These are phyloP conservation scores for Timandra comae DNA, from an alignment of 2,888 invertebrate genomes.

Conservation along the genomic window DNA sequence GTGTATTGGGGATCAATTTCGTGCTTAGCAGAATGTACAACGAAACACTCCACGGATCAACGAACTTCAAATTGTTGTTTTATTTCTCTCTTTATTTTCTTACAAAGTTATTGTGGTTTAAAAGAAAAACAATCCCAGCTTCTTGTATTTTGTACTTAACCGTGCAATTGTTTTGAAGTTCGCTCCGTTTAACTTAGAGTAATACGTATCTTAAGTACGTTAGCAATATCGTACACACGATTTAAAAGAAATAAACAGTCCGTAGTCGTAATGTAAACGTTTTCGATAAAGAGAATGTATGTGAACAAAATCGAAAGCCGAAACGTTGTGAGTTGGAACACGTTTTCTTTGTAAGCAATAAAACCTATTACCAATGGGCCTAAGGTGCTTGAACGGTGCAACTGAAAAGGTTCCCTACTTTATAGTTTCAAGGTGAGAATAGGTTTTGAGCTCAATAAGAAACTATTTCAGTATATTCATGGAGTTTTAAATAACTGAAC, in stretches of 20 bases:
- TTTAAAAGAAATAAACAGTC: slow-evolving; percentile 28
- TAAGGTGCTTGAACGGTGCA: slow-evolving; percentile 33
- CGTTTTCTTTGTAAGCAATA: slow-evolving; percentile 36
- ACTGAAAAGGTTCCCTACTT: slow-evolving; percentile 24
- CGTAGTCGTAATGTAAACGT: slow-evolving; percentile 14
- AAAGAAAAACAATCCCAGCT: too few species aligned
- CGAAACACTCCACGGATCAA: too few species aligned
- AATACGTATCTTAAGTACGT: slow-evolving; percentile 8
- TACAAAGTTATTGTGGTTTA: too few species aligned
- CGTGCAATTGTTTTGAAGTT: not conserved
- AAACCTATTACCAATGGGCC: slow-evolving; percentile 28
- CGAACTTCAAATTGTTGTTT: too few species aligned
- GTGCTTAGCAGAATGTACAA: too few species aligned
- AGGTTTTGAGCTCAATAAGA: slow-evolving; percentile 16
- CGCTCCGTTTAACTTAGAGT: too few species aligned
- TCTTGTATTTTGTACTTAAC: too few species aligned
- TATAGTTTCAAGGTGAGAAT: slow-evolving; percentile 15
- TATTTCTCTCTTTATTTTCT: too few species aligned
- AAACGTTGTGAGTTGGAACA: slow-evolving; percentile 32
- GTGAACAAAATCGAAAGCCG: slow-evolving; percentile 24
- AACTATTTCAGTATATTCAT: not conserved
- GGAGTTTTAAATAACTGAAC: too few species aligned
- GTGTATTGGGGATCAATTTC: too few species aligned
- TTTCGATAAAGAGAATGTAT: slow-evolving; percentile 45
- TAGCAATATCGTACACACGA: slow-evolving; percentile 23